Conservation (phyloP, 1,140 invertebrate genomes). For the Aphis craccivora region DNA sequence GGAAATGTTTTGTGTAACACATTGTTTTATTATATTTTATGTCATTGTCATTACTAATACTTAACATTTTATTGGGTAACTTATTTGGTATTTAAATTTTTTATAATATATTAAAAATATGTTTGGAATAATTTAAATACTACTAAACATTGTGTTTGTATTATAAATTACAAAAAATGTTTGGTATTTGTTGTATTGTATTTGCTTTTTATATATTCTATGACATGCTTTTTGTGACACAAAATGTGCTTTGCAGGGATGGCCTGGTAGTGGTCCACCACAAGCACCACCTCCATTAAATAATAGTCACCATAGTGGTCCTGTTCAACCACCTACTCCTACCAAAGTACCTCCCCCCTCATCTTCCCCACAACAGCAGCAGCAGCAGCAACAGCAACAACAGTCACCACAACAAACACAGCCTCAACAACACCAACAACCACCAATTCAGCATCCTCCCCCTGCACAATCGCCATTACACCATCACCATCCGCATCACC, state of each 20-base stretch:
- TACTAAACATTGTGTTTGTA: not conserved
- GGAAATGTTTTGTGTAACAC: not conserved
- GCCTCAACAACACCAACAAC: slow-evolving; percentile 35
- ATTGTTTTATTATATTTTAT: not conserved
- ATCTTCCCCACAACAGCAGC: slow-evolving; percentile 53
- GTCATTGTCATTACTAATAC: slow-evolving; percentile 11
- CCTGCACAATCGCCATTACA: slow-evolving; percentile 57
- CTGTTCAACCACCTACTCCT: slow-evolving; percentile 49
- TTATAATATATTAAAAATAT: not conserved
- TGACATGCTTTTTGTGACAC: slow-evolving; percentile 52
- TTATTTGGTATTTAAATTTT: not conserved
- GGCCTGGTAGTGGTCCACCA: slow-evolving; percentile 56
- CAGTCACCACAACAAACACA: slow-evolving; percentile 51
- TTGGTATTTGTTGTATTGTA: slow-evolving; percentile 21
- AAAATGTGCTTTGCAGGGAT: slow-evolving; percentile 53
- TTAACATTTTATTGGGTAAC: slow-evolving; percentile 9
- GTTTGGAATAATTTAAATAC: not conserved
- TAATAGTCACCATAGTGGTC: slow-evolving; percentile 53
- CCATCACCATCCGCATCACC: slow-evolving; percentile 54
- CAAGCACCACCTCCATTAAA: slow-evolving; percentile 55
- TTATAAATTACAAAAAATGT: not conserved
- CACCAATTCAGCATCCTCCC: slow-evolving; percentile 50
- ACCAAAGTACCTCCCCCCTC: slow-evolving; percentile 58
- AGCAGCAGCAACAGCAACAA: slow-evolving; percentile 45
- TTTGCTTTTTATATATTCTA: slow-evolving; percentile 26